Percentiles rank a stretch among this genome's conserved stretches.
These are phyloP conservation scores for Dasyornis broadbenti DNA, from an alignment of 2,113 vertebrate genomes.

Conservation along the genomic window DNA sequence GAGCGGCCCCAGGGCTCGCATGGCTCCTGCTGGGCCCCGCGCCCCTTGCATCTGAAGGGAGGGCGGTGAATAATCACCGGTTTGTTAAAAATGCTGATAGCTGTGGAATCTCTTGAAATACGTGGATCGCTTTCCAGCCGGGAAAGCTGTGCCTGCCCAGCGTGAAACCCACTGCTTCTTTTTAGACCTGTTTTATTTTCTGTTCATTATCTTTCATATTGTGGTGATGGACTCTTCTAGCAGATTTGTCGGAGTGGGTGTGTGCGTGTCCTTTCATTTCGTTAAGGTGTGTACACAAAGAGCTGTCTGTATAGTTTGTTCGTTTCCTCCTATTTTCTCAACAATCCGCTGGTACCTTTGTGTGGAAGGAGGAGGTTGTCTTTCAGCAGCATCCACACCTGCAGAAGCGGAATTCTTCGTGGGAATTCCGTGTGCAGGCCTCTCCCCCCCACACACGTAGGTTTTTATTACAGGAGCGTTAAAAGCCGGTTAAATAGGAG, in stretches of 20 bases:
- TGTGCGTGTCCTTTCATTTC: neutral
- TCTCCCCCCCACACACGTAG: rapidly evolving
- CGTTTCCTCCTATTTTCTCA: neutral
- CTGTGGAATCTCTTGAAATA: neutral
- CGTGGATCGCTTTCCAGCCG: rapidly evolving
- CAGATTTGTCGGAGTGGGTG: neutral
- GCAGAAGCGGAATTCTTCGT: neutral
- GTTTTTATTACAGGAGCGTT: neutral
- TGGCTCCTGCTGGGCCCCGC: neutral
- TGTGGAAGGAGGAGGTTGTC: neutral
- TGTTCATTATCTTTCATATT: neutral
- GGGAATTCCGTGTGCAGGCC: neutral
- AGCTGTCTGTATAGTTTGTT: neutral
- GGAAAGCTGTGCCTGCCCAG: neutral
- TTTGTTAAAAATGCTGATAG: neutral
- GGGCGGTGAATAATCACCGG: neutral
- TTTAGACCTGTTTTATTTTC: neutral
- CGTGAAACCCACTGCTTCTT: neutral
- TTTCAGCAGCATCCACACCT: neutral
- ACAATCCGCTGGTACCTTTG: neutral
- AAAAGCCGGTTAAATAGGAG: neutral
- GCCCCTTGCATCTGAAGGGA: neutral
- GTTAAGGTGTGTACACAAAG: neutral
- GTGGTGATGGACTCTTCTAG: neutral
- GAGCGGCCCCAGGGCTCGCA: neutral